Evolutionary conservation across 2,113 vertebrate genomes (phyloP), one percentile per base, ranked within the genome.

Genomic region (Riparia riparia): DNA sequence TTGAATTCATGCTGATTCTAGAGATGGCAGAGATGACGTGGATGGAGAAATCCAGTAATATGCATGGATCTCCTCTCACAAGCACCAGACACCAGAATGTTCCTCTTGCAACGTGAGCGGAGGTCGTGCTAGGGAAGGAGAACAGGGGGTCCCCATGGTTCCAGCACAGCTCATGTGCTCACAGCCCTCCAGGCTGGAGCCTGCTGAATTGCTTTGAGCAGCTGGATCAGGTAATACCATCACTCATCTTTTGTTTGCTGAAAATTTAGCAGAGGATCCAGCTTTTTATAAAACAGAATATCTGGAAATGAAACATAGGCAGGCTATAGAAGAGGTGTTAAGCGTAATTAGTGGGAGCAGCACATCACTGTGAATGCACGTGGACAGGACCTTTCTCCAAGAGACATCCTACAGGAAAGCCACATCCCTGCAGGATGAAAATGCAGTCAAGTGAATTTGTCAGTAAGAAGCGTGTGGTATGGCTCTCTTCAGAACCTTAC

Each of bases 41-140:
- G 17, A 16, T 32, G 26, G 9, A 15, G 39, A 90, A 92, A 79
- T 12, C 12, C 44, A 80, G 17, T 16, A n/a, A 41, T 7, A 68
- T 4, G 14, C 39, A 64, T 6, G 34, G 58, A 25, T 45, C 26
- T 58, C 7, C 18, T 44, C 28, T 26, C 13, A 32, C 32, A 45
- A 68, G 47, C 34, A 56, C 26, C 21, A 64, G 49, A n/a, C 28
- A 28, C n/a, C 19, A 31, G 49, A 65, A 45, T 24, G 6, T 53
- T 70, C 50, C 10, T 28, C 25, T 51, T 44, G 37, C 60, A 57
- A n/a, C 0, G 0, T 41, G 37, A 49, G 26, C 0, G 1, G 17
- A 84, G 14, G 34, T n/a, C 34, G 24, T 41, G 25, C 44, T 20
- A n/a, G 32, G 42, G n/a, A 65, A 86, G 25, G 45, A 69, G 37